Base-by-base conservation (phyloP, 1,140 invertebrate genomes). In the Drosophila sp. region DNA sequence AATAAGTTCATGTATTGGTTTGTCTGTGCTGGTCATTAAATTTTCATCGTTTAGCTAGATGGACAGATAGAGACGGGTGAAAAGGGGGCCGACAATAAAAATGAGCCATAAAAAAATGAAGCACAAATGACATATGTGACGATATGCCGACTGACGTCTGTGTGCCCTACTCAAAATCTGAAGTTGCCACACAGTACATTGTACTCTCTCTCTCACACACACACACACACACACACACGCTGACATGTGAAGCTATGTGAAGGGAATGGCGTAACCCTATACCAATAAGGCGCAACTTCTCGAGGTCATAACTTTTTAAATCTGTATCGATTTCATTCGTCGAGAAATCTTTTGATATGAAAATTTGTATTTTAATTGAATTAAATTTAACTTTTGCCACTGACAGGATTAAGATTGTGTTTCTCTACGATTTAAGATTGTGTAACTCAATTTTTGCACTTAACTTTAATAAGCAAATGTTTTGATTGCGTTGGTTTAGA, bases 91-190 rank as follows among this genome's bases (percentile, higher is more conserved):
- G 64, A 72, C 72, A 72, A 79, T 86, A 79, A 87, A 86, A 82
- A 55, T 79, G 66, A 70, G 76, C 79, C 66, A 38, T 41, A 65
- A 70, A 77, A 61, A 85, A 74, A 78, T 40, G 60, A 78, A 71
- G 54, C 56, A 38, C 75, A 76, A 82, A 79, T 87, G 82, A 84
- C 72, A 84, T 70, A 79, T 80, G 76, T 72, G 79, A 79, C 63
- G 66, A 82, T 87, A 85, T 82, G 75, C 32, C 60, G n/a, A 50
- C 44, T 50, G 44, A 50, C 44, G 44, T 50, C 44, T 50, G 23
- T 50, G 44, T 23, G 67, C 35, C 79, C 67, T 85, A 78, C 77
- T 69, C 61, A 67, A 65, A 61, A 11, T 6, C 66, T 35, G 56
- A 58, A 58, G 33, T 58, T 35, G 56, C 30, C 23, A 25, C 4